Evolutionary conservation across 2,113 vertebrate genomes (phyloP), one percentile per base, ranked within the genome.

Genomic region (Oplegnathus fasciatus): DNA sequence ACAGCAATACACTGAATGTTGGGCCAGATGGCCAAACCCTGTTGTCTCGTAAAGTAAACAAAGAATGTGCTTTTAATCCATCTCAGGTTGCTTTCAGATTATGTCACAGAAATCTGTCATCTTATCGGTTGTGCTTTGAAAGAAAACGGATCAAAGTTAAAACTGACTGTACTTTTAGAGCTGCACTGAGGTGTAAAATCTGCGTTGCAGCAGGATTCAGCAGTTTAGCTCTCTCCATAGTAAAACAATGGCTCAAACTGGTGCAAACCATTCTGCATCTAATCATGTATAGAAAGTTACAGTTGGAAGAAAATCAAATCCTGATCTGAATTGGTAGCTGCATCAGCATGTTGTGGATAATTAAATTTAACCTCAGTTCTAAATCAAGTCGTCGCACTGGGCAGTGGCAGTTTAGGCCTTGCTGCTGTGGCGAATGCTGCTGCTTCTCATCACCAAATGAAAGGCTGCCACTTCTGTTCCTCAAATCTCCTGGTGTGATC

Each of bases 271-370:
- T 46, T 34, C 30, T 57, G 34, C 9, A 46, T 67, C 28, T 75
- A 14, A n/a, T 70, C 15, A n/a, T 70, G 10, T 75, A 9, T 24
- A 32, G 13, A 50, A 37, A 44, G 30, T 37, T 57, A 4, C 50
- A 60, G 17, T 14, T 17, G 9, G 30, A 48, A 4, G 50, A 40
- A 72, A 44, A 34, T 48, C 24, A 20, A 34, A 57, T 61, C 15
- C 52, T 32, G 20, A 73, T 60, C 52, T 74, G 46, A 75, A 74
- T 24, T 17, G 3, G 34, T 20, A 30, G 48, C 57, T n/a, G 46
- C 60, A 26, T 67, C 52, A 67, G 68, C 61, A 52, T 77, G 67
- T 66, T 77, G 30, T 60, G n/a, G 57, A 57, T 80, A 40, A 82
- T 64, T 61, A 13, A n/a, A 64, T 44, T 62, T 1, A 61, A 64